These are phyloP conservation scores for Eilema griseolum DNA, from an alignment of 2,888 invertebrate genomes.

Conservation along the genomic window DNA sequence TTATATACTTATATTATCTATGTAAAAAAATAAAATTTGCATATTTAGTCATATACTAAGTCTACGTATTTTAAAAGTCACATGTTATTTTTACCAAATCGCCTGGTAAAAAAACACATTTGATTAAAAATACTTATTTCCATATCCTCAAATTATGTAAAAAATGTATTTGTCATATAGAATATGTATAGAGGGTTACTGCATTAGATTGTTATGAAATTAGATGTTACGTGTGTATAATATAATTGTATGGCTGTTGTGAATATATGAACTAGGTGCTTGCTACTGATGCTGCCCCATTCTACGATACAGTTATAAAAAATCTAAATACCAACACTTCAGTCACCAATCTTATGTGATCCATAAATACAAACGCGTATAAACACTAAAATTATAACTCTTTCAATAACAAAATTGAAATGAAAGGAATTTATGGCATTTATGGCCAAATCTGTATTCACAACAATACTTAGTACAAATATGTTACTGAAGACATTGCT, in stretches of 20 bases:
- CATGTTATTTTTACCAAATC: constrained; percentile 37
- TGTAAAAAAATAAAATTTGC: constrained; percentile 52
- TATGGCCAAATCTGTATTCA: constrained; percentile 48
- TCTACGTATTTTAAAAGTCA: constrained; percentile 42
- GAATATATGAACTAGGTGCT: constrained; percentile 72
- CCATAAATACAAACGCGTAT: constrained; percentile 25
- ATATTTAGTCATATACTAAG: constrained; percentile 53
- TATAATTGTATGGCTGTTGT: constrained; percentile 70
- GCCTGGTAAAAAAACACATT: constrained; percentile 42
- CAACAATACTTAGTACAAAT: constrained; percentile 65
- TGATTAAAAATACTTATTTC: constrained; percentile 41
- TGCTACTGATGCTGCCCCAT: constrained; percentile 40
- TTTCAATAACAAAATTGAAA: not conserved
- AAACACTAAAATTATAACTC: constrained; percentile 17
- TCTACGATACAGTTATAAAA: constrained; percentile 15
- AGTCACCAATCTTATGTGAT: constrained; percentile 4
- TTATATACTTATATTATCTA: constrained; percentile 49
- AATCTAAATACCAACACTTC: not conserved
- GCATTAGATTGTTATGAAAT: constrained; percentile 76
- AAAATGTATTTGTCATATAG: constrained; percentile 61
- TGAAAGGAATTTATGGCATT: not conserved
- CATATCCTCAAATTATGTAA: constrained; percentile 60
- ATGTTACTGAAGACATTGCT: constrained; percentile 43
- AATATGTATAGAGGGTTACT: constrained; percentile 68
- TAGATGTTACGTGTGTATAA: constrained; percentile 75